phyloP scores from a whole-genome alignment of 2,888 invertebrate genomes.

The Rhagonycha lutea region DNA sequence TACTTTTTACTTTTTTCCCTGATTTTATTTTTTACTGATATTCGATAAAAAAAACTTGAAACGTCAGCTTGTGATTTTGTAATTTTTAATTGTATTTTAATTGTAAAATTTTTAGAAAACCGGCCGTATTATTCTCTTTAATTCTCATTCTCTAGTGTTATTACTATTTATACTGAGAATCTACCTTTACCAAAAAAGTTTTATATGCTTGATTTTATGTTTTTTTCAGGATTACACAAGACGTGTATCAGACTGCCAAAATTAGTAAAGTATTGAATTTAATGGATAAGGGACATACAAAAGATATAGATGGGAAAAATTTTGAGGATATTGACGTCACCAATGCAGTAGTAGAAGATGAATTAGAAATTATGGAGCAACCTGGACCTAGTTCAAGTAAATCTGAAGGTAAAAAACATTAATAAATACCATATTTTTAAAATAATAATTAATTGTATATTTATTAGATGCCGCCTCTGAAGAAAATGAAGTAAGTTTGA shows the following conservation, averaged over 20 bases:
- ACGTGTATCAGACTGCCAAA: conserved; percentile 17
- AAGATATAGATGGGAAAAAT: conserved; percentile 1
- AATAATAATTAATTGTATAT: neutral
- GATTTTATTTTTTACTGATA: too few species aligned
- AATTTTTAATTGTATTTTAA: conserved; percentile 10
- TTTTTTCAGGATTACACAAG: conserved; percentile 9
- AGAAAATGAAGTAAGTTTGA: neutral
- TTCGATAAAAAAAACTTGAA: conserved; percentile 2
- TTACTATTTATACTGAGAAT: neutral
- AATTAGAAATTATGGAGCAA: neutral
- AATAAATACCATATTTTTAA: neutral
- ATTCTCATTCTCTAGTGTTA: neutral
- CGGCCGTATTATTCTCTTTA: neutral
- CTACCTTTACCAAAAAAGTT: too few species aligned
- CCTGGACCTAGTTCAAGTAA: too few species aligned
- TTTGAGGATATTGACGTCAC: conserved; percentile 3
- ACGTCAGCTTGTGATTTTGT: neutral
- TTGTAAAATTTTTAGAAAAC: conserved; percentile 8
- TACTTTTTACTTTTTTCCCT: neutral
- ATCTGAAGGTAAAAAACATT: too few species aligned
- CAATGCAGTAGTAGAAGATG: neutral
- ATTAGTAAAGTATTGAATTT: conserved; percentile 5
- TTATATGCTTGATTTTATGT: neutral
- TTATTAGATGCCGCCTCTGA: neutral
- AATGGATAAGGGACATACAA: neutral